Conservation (phyloP, 2,888 invertebrate species). For the Perdita meconis region DNA sequence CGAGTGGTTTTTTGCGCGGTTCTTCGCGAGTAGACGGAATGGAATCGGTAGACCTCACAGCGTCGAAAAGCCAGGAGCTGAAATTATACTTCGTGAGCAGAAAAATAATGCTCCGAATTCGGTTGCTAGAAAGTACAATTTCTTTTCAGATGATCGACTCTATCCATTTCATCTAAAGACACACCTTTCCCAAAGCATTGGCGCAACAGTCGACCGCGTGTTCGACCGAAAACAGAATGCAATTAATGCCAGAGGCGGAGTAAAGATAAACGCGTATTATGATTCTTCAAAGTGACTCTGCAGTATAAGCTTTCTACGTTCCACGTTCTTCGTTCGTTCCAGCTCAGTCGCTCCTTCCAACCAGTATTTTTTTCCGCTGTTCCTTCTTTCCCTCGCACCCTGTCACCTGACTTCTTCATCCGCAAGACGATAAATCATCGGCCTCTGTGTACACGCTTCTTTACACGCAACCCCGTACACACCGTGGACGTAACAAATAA, state of each 20-base stretch:
- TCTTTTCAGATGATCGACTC: too few relatives aligned
- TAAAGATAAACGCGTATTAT: conserved; percentile 50
- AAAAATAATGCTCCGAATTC: too few relatives aligned
- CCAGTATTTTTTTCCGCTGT: conserved; percentile 19
- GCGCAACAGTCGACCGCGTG: conserved; percentile 2
- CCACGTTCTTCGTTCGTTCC: conserved; percentile 14
- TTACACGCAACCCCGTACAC: conserved; percentile 48
- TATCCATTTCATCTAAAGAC: background rate
- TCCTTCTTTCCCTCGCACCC: conserved; percentile 29
- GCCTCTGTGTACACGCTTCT: conserved; percentile 38
- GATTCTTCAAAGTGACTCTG: conserved; percentile 49
- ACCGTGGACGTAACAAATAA: conserved; percentile 61
- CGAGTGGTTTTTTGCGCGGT: background rate
- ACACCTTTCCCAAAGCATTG: background rate
- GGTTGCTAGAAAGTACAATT: too few relatives aligned
- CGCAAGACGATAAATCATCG: conserved; percentile 66
- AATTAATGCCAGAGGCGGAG: conserved; percentile 57
- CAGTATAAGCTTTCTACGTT: conserved; percentile 39
- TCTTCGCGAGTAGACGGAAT: too few relatives aligned
- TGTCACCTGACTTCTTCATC: conserved; percentile 65
- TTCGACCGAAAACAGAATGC: conserved; percentile 40
- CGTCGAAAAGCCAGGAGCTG: too few relatives aligned
- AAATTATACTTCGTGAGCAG: too few relatives aligned
- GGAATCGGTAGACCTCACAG: too few relatives aligned
- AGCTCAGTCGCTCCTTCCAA: conserved; percentile 1